Percentiles rank a stretch among this genome's conserved stretches.
These are phyloP conservation scores for Gnathonemus longibarbis DNA, from an alignment of 2,113 vertebrate species.

Conservation along the genomic window DNA sequence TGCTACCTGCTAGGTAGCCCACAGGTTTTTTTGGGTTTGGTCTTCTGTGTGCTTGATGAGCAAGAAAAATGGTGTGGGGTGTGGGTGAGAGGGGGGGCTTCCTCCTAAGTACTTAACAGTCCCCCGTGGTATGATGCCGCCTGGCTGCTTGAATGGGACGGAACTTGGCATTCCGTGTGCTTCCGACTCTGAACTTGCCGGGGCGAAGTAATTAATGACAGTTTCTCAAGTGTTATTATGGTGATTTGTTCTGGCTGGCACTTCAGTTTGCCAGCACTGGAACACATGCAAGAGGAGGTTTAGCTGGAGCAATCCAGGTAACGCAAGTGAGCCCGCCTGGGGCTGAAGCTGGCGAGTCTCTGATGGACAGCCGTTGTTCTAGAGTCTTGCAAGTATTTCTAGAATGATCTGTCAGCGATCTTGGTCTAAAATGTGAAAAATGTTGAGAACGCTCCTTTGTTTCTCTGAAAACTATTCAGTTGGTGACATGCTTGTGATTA, in stretches of 20 bases:
- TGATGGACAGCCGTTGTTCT: not conserved
- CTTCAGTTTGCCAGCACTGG: slow-evolving; percentile 10
- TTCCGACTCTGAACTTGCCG: slow-evolving; percentile 31
- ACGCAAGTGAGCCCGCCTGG: not conserved
- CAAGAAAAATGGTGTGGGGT: not conserved
- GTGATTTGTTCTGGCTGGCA: slow-evolving; percentile 5
- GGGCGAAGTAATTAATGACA: slow-evolving; percentile 24
- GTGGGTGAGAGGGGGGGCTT: not conserved
- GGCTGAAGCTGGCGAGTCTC: not conserved
- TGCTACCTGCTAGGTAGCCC: slow-evolving; percentile 22
- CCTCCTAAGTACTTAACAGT: slow-evolving; percentile 2
- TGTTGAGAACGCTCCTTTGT: not conserved
- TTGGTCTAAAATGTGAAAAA: not conserved
- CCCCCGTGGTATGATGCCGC: slow-evolving; percentile 17
- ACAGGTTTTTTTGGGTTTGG: not conserved
- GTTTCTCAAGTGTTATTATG: slow-evolving; percentile 24
- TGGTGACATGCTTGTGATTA: not conserved
- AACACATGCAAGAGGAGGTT: not conserved
- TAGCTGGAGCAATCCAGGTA: not conserved
- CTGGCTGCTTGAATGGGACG: slow-evolving; percentile 17
- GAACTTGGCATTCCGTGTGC: not conserved
- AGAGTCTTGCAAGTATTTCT: not conserved
- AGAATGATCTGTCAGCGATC: not conserved
- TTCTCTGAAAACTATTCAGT: not conserved
- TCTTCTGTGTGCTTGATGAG: not conserved